These are phyloP conservation scores for Procapra przewalskii DNA, from an alignment of 2,113 vertebrate species.

Conservation along the genomic window DNA sequence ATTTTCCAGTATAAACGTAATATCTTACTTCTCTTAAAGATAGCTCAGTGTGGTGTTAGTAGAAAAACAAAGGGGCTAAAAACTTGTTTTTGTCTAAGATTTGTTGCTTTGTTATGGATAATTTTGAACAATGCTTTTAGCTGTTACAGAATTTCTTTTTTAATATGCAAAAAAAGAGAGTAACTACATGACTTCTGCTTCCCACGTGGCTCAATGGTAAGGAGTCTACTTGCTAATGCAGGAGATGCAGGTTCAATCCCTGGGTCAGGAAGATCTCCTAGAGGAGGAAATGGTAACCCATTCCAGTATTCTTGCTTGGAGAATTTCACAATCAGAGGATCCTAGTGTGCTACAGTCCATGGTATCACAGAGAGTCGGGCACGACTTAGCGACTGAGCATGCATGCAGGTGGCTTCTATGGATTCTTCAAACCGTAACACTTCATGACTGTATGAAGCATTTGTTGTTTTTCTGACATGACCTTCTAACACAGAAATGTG, in stretches of 20 bases:
- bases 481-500: not conserved
- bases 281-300: not conserved
- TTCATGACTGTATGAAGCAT: not conserved
- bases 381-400: not conserved
- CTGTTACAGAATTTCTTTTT: conserved; percentile 6
- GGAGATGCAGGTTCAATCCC: not conserved
- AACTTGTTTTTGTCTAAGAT: not conserved
- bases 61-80: not conserved
- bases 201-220: not conserved
- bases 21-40: conserved; percentile 42
- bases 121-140: conserved; percentile 24
- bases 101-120: conserved; percentile 8
- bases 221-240: not conserved
- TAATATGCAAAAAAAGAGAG: not conserved
- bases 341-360: not conserved
- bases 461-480: not conserved
- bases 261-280: not conserved
- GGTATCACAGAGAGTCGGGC: not conserved
- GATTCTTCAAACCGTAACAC: conserved; percentile 3
- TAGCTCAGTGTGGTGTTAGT: not conserved
- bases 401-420: not conserved
- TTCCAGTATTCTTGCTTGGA: not conserved
- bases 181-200: not conserved
- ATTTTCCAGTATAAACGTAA: conserved; percentile 20
- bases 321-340: not conserved